Evolutionary conservation across 2,797 vertebrate species (phyloP), one percentile per base, ranked within the genome.

Genomic region (Oceanodroma leucorhoa): DNA sequence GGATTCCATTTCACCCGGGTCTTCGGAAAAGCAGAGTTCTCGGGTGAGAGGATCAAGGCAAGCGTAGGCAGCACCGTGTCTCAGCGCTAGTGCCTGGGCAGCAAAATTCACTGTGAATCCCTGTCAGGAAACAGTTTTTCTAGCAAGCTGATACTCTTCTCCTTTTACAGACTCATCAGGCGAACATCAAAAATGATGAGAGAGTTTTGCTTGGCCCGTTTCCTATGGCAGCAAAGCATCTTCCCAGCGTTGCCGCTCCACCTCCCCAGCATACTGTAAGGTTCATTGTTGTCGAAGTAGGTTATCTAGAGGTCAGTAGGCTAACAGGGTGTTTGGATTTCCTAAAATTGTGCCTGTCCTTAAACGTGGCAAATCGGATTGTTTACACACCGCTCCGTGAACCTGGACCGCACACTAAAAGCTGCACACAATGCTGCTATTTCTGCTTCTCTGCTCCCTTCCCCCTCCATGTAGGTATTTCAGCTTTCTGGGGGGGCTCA

Each of bases 331-430:
- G 98, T 98, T 98, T 98, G 97, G 96, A 98, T 98, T 98, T 98
- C 98, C 98, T 98, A 98, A 99, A 98, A 98, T 98, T 98, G 98
- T 98, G 97, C 97, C 96, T 97, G 95, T 95, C 94, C 84, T 92
- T 89, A 95, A 95, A 97, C 34, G 81, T 94, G 96, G 95, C 84
- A 92, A 96, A 95, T 83, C 83, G 75, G 96, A 98, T 97, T 97
- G 95, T 95, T 96, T 94, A 90, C 38, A 54, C 77, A 89, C 61
- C 40, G 51, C 82, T 87, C 78, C 0, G 5, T 92, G 96, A 89
- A 95, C 65, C 88, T 48, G 90, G 94, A 61, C 14, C 0, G 36
- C 76, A 65, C 62, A 41, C 91, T 43, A 23, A 80, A 91, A 90
- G 57, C 71, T 70, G n/a, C 34, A 81, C 54, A 95, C 93, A 96